phyloP scores from a whole-genome alignment of 1,140 invertebrate species.

The Heliothis subflexa region DNA sequence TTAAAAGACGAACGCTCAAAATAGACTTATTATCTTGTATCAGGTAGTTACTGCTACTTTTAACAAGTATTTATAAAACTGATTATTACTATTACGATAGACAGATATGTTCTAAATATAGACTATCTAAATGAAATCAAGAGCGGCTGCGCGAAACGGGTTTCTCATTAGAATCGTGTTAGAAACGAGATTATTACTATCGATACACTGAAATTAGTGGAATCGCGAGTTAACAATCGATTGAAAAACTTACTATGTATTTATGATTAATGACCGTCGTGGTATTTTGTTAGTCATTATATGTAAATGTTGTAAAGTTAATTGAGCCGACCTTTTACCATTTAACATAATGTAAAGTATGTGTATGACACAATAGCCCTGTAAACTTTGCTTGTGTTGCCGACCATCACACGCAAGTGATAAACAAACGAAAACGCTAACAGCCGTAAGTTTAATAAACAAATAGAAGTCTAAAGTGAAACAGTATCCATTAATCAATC shows the following conservation, averaged over 20 bases:
- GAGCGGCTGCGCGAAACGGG: constrained; percentile 44
- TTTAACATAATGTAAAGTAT: background rate
- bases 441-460: background rate
- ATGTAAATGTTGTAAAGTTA: background rate
- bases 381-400: background rate
- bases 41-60: constrained; percentile 15
- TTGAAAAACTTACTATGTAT: background rate
- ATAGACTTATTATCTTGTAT: background rate
- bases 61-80: constrained; percentile 19
- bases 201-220: constrained; percentile 15
- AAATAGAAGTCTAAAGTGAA: background rate
- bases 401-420: background rate
- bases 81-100: constrained; percentile 19
- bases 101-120: constrained; percentile 44
- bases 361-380: constrained; percentile 2
- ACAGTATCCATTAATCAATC: constrained; percentile 14
- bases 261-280: constrained; percentile 14
- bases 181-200: constrained; percentile 30
- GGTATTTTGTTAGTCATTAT: constrained; percentile 1
- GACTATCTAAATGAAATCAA: constrained; percentile 56
- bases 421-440: background rate
- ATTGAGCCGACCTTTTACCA: constrained; percentile 6
- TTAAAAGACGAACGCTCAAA: background rate
- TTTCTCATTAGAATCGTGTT: constrained; percentile 47
- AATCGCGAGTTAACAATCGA: constrained; percentile 21